Base-by-base conservation (phyloP, 2,113 vertebrate species). In the Chionomys nivalis region DNA sequence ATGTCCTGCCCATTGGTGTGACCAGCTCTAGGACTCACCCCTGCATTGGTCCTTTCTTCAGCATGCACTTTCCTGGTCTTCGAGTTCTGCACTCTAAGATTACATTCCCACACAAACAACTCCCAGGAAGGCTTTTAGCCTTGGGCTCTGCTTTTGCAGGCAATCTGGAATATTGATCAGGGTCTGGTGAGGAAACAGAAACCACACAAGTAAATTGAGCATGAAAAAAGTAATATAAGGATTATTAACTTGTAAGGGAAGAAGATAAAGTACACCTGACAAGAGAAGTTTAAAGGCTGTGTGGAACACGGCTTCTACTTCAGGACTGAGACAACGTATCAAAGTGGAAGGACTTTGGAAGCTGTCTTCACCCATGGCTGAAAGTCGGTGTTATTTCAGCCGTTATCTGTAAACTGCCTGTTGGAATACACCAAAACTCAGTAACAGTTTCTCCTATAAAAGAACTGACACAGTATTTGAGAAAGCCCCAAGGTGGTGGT, bases 81-180 rank as follows among this genome's bases (percentile, higher is more conserved):
- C 26, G 0, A 82, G 23, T 75, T 79, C 26, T 7, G 9, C 36
- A 58, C 36, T 31, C 63, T 91, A n/a, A 87, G 78, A 66, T 72
- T 36, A 33, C 17, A 55, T 65, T 82, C 33, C 39, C 13, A 75
- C 66, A 65, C 28, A 79, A 90, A 83, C 8, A 61, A 7, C n/a
- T 70, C 31, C 55, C 78, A 58, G 44, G 23, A 23, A 95, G 55
- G 42, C 26, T 23, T 93, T 52, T 61, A 82, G 82, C 72, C 87
- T 91, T 81, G 77, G 65, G 76, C 81, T 95, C 52, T 78, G 52
- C 47, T 87, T 93, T 87, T 76, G 78, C 94, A 28, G 75, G 70
- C 13, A 93, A 65, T 58, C 39, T 39, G 28, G 33, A 85, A 0
- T 90, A 55, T 13, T 92, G 58, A 88, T 90, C 49, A 90, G 21